Evolutionary conservation across 2,888 invertebrate species (phyloP), one percentile per base, ranked within the genome.

Genomic region (Ormyrus labotus): DNA sequence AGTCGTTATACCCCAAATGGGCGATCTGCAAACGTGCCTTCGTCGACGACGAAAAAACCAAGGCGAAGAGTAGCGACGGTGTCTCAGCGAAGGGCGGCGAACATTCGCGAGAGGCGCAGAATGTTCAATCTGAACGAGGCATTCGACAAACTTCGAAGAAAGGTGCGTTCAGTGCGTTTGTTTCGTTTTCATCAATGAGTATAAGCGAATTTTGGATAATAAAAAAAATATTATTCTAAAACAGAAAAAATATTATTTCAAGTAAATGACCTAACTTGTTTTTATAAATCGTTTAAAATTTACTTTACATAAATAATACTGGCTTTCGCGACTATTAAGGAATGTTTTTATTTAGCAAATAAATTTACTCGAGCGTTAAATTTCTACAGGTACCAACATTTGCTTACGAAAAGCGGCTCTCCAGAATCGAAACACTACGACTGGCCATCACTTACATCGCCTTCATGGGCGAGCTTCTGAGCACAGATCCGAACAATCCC

Each of bases 51-150:
- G 68, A 97, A 97, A 90, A 97, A 97, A 89, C 94, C 96, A 2
- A 93, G 98, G 6, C 93, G 98, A 4, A 93, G 98, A 48, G 97
- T 97, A 5, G 97, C 98, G 0, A 97, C 97, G 0, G 93, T 97
- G 87, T 97, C 97, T 0, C 98, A 98, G 90, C 92, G 98, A 55
- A 93, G 97, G 73, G 98, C 98, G 0, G 98, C 98, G 48, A 98
- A 98, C 91, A 97, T 98, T 83, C 94, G 98, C 4, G 98, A 99
- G 91, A 92, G 98, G 71, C 93, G 98, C 45, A 93, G 98, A 83
- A 98, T 99, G 98, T 98, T 97, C 90, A 98, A 98, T 91, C 92
- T 98, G 83, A 99, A 98, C 90, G 98, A 98, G 90, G 98, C 98
- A 0, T 99, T 99, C 87, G 98, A 98, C 89, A 96, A 96, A 88